Base-by-base conservation (phyloP, 2,797 vertebrate genomes). In the Bradypodion ventrale region DNA sequence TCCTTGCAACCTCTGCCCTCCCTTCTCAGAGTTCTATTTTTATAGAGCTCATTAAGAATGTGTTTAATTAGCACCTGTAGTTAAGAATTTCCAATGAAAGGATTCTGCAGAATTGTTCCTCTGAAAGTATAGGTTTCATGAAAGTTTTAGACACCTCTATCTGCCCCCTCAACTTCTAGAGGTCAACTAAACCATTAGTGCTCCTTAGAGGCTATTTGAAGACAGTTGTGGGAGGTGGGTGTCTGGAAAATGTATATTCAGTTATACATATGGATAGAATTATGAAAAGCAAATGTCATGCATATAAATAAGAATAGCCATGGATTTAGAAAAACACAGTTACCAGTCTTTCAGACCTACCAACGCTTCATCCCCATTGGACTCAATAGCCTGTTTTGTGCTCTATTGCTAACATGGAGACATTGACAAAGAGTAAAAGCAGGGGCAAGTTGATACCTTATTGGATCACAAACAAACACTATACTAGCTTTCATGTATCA, bases 31-130 rank as follows among this genome's bases (percentile, higher is more conserved):
- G 46, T 85, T 68, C 49, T 85, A 69, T 80, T 81, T 84, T 81
- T 70, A 62, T 49, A 81, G 40, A 76, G 52, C 69, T 81, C 49
- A 62, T 60, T 62, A 62, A 27, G 52, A 16, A 85, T 76, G 78
- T 70, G 52, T 85, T 85, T 81, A 76, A 85, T 85, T 85, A 81
- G 78, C 79, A 81, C 66, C 79, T 81, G 66, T 59, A 25, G 49
- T 81, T 46, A 85, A 62, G 40, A 76, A 27, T 44, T 73, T 81
- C 73, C 52, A 85, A 85, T 10, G 15, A 46, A 62, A 81, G 19
- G 56, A 19, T 40, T 19, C 27, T 37, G 40, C 40, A 25, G 1
- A 40, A 69, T 62, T 81, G 65, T n/a, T 76, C n/a, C 56, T 69
- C 27, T 81, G 78, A 63, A 65, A 70, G 27, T 85, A 16, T 23